These are phyloP conservation scores for Lutjanus campechanus DNA, from an alignment of 2,797 vertebrate genomes.

Conservation along the genomic window DNA sequence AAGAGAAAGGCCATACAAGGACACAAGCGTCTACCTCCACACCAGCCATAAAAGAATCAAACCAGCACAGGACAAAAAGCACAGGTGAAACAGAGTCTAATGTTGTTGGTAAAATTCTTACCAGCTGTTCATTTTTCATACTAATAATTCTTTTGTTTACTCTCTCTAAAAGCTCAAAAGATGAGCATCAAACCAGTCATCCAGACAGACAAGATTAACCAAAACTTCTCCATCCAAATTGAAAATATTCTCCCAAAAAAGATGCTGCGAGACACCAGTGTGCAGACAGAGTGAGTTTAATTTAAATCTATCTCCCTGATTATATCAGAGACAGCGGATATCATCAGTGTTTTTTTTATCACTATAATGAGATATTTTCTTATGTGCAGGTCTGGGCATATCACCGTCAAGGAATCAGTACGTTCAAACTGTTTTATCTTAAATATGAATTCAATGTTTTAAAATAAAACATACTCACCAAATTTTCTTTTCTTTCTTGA, in stretches of 20 bases:
- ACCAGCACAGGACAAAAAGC: slow-evolving; percentile 36
- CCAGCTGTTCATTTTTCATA: not conserved
- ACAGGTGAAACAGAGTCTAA: slow-evolving; percentile 39
- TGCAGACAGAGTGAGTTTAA: slow-evolving; percentile 84
- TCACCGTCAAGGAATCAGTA: slow-evolving; percentile 83
- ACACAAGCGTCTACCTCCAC: slow-evolving; percentile 49
- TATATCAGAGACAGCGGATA: not conserved
- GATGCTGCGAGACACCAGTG: slow-evolving; percentile 56
- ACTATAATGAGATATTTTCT: slow-evolving; percentile 14
- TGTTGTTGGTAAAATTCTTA: slow-evolving; percentile 38
- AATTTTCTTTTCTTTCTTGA: slow-evolving; percentile 1
- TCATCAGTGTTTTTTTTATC: not conserved
- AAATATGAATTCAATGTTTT: not conserved
- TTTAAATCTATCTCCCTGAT: not conserved
- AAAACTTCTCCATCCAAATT: slow-evolving; percentile 28
- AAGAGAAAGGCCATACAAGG: slow-evolving; percentile 42
- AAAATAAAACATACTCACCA: not conserved
- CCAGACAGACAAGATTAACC: slow-evolving; percentile 43
- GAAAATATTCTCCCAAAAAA: slow-evolving; percentile 49
- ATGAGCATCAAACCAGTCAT: slow-evolving; percentile 28
- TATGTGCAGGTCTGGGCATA: slow-evolving; percentile 70
- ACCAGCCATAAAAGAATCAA: slow-evolving; percentile 27
- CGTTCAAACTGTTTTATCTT: slow-evolving; percentile 47
- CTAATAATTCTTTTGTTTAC: slow-evolving; percentile 9
- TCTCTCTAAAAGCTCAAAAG: slow-evolving; percentile 55